Conservation (phyloP, 2,113 vertebrate genomes). For the Thamnaconus septentrionalis region DNA sequence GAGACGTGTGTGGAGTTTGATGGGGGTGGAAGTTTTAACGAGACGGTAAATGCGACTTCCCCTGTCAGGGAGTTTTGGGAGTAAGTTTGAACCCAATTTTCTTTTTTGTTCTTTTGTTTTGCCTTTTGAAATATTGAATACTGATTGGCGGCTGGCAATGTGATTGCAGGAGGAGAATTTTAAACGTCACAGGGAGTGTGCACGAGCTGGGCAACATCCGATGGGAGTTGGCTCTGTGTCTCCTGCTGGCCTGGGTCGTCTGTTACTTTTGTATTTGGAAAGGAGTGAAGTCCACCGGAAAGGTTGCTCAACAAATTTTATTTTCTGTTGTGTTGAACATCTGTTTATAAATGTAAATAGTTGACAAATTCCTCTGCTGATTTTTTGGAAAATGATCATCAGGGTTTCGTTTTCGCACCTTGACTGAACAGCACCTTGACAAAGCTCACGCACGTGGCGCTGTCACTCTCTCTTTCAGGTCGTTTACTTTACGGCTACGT, state of each 20-base stretch:
- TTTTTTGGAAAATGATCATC: not conserved
- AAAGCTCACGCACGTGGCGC: not conserved
- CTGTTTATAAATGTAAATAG: not conserved
- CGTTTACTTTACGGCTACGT: conserved; percentile 95
- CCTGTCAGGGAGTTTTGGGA: conserved; percentile 96
- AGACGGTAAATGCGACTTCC: conserved; percentile 83
- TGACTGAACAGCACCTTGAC: too few species aligned
- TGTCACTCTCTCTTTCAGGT: conserved; percentile 75
- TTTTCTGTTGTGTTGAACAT: not conserved
- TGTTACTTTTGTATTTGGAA: conserved; percentile 89
- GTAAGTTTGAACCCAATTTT: conserved; percentile 74
- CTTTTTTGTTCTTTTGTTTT: not conserved
- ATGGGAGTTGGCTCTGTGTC: conserved; percentile 83
- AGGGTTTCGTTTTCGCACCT: not conserved
- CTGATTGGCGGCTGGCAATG: not conserved
- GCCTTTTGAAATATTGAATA: not conserved
- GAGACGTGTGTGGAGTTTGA: conserved; percentile 84
- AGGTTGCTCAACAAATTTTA: conserved; percentile 62
- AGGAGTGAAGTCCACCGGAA: conserved; percentile 84
- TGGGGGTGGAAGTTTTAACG: conserved; percentile 54
- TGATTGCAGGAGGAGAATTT: conserved; percentile 65
- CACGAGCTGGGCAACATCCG: conserved; percentile 79
- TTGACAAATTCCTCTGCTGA: not conserved
- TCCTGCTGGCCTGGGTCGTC: conserved; percentile 81
- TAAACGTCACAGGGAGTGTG: conserved; percentile 82